Conservation (phyloP, 2,797 vertebrate genomes). For the Centropyge bicolor region DNA sequence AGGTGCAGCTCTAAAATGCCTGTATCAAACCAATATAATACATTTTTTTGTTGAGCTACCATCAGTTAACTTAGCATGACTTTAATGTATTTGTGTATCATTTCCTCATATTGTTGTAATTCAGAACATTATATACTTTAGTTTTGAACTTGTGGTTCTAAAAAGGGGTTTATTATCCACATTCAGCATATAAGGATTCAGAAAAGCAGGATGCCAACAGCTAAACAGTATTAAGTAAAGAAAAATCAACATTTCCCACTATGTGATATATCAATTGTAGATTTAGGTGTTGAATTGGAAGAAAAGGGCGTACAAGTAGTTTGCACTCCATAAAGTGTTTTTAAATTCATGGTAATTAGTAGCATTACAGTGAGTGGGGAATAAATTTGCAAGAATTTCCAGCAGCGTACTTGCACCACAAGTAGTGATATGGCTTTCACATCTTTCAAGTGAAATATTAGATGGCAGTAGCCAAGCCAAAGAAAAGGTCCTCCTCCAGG, state of each 20-base stretch:
- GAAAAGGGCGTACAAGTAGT: neutral
- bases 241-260: neutral
- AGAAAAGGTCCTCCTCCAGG: conserved; percentile 78
- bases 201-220: conserved; percentile 1
- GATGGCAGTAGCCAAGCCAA: conserved; percentile 75
- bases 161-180: neutral
- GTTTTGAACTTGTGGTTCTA: neutral
- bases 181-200: neutral
- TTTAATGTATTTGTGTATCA: neutral
- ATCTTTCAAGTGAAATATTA: conserved; percentile 80
- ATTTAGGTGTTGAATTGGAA: neutral
- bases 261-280: neutral
- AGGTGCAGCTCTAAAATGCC: neutral
- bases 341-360: conserved; percentile 41
- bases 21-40: neutral
- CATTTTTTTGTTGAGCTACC: neutral
- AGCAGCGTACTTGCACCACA: conserved; percentile 48
- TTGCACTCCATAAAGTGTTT: neutral
- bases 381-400: conserved; percentile 57
- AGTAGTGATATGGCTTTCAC: conserved; percentile 65
- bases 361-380: conserved; percentile 27
- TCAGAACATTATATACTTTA: conserved; percentile 1
- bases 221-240: neutral
- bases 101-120: neutral
- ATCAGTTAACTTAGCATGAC: neutral